phyloP scores from a whole-genome alignment of 1,140 invertebrate species.

The Agrypnia vestita region DNA sequence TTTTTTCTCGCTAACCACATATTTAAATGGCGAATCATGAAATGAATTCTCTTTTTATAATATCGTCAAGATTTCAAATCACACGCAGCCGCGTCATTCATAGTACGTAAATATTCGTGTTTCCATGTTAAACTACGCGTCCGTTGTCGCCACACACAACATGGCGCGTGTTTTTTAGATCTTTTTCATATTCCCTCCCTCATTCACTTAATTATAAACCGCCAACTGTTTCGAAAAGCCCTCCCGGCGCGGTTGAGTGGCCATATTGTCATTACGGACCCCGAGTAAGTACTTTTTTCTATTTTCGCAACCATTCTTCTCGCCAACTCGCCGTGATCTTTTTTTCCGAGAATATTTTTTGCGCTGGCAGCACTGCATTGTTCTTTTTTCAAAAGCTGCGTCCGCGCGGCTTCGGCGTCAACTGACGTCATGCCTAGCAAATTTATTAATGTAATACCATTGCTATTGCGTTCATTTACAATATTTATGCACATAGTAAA shows the following conservation, averaged over 20 bases:
- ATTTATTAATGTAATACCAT: neutral
- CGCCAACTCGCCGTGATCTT: conserved; percentile 42
- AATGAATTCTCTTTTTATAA: no score
- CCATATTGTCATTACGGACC: conserved; percentile 24
- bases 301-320: conserved; percentile 38
- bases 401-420: neutral
- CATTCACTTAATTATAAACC: conserved; percentile 17
- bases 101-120: neutral
- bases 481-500: no score
- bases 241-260: conserved; percentile 23
- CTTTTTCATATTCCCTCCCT: neutral
- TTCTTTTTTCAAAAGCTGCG: conserved; percentile 30
- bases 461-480: no score
- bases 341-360: conserved; percentile 41
- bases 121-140: conserved; percentile 8
- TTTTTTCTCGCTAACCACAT: no score
- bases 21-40: no score
- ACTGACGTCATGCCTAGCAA: neutral
- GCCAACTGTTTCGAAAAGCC: neutral
- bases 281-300: conserved; percentile 24
- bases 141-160: neutral
- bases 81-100: neutral
- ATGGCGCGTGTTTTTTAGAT: neutral
- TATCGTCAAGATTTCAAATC: no score
- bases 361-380: conserved; percentile 27